A percentile compares a stretch with the other conserved stretches of the same genome.
Evolutionary conservation across 2,797 vertebrate genomes (phyloP).

Genomic region (Catamblyrhynchus diadema): DNA sequence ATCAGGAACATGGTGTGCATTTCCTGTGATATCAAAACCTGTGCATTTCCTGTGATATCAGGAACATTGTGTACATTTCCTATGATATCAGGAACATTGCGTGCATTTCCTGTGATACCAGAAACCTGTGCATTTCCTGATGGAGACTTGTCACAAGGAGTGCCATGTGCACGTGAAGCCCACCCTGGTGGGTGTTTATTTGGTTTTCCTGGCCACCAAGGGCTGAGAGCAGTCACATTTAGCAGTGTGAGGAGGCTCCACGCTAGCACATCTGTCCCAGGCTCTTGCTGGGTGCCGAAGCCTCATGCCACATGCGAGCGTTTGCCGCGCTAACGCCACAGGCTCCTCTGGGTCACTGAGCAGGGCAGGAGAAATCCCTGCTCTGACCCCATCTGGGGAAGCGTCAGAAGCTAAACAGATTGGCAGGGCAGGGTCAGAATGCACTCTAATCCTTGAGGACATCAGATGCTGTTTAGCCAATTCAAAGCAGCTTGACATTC

Average conservation of each 20-base stretch:
- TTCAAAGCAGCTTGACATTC: conserved; percentile 69
- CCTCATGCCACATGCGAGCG: neutral
- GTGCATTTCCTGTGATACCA: too few species aligned
- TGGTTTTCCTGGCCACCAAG: neutral
- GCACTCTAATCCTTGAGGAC: conserved; percentile 67
- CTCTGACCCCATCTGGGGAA: conserved; percentile 70
- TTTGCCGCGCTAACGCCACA: conserved; percentile 55
- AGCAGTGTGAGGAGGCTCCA: neutral
- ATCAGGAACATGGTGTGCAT: accelerated
- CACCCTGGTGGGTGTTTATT: neutral
- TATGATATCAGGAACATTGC: neutral
- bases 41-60: neutral
- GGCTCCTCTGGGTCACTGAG: conserved; percentile 72
- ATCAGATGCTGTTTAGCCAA: conserved; percentile 67
- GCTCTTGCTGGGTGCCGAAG: neutral
- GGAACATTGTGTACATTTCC: accelerated
- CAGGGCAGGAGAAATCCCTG: conserved; percentile 64
- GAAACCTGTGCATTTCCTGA: neutral
- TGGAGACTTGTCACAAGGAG: neutral
- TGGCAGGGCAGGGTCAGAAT: conserved; percentile 67
- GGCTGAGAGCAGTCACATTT: neutral
- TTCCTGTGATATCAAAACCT: neutral
- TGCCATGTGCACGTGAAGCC: neutral
- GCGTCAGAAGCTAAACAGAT: conserved; percentile 72
- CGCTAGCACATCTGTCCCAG: neutral